Evolutionary conservation across 2,888 invertebrate species (phyloP).

Genomic region (Dryobotodes eremita): DNA sequence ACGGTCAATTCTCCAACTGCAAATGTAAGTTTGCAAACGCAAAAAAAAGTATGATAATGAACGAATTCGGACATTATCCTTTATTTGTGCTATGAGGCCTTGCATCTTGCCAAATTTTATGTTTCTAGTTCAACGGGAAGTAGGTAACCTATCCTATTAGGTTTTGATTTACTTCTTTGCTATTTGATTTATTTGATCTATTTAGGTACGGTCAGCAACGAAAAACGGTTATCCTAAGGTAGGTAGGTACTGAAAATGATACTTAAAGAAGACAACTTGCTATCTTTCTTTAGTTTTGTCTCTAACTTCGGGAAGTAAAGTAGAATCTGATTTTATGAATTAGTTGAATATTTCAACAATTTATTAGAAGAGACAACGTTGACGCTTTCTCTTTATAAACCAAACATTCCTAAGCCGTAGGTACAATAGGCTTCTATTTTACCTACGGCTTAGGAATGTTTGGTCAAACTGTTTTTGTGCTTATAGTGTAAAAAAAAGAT

Average conservation of each 20-base stretch:
- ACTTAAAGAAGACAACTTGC: neutral
- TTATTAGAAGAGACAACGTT: neutral
- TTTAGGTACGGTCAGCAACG: neutral
- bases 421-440: too few relatives aligned
- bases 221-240: neutral
- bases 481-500: neutral
- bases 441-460: neutral
- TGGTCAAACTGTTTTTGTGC: neutral
- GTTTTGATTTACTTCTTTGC: too few relatives aligned
- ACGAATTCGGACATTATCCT: too few relatives aligned
- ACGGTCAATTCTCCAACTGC: too few relatives aligned
- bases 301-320: neutral
- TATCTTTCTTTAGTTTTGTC: neutral
- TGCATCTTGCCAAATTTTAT: too few relatives aligned
- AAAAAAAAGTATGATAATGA: too few relatives aligned
- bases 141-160: too few relatives aligned
- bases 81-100: too few relatives aligned
- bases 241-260: neutral
- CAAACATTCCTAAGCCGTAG: too few relatives aligned
- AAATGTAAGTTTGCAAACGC: too few relatives aligned
- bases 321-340: neutral
- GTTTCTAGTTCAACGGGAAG: too few relatives aligned
- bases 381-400: conserved; percentile 3
- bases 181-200: neutral
- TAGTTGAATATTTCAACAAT: neutral